Evolutionary conservation across 2,113 vertebrate species (phyloP), one percentile per base, ranked within the genome.

Genomic region (Pavo muticus): DNA sequence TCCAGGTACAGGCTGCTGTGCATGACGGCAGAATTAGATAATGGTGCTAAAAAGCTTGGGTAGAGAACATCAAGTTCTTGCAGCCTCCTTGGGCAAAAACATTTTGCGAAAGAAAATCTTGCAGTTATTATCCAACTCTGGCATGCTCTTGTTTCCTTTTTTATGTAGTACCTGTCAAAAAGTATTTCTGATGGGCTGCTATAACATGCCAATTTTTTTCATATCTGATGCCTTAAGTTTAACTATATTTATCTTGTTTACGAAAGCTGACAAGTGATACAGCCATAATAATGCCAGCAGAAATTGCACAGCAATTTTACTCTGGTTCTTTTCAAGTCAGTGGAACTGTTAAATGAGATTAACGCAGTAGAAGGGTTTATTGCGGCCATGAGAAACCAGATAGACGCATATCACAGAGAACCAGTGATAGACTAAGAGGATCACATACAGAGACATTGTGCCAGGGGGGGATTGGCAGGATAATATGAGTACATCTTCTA

Each of bases 341-440:
- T 85, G 87, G 81, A 96, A 88, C 92, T 94, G 95, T 96, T 93
- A 97, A 97, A 96, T 94, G 95, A 93, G 94, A 97, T 97, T 96
- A 96, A 92, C 74, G 84, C 84, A 83, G 78, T 73, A 39, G 94
- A 91, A 92, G 82, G 88, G 87, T 89, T 96, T 95, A 54, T 35
- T 92, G 84, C 3, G 2, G 88, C 93, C 93, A 63, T 94, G 91
- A 95, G 91, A 95, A 95, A 95, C 37, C 93, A 96, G 96, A 96
- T 76, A 95, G 94, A 96, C 89, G 76, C 92, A 30, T 95, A 97
- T 96, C 94, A 60, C 88, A 95, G 90, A 68, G 86, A 92, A 87
- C 25, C 94, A 87, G 92, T 7, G 39, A 73, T 40, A 89, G 87
- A 91, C 77, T 94, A 84, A 96, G 92, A 93, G 92, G 92, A 94